Evolutionary conservation across 1,140 invertebrate genomes (phyloP).

Genomic region (Globodera rostochiensis): DNA sequence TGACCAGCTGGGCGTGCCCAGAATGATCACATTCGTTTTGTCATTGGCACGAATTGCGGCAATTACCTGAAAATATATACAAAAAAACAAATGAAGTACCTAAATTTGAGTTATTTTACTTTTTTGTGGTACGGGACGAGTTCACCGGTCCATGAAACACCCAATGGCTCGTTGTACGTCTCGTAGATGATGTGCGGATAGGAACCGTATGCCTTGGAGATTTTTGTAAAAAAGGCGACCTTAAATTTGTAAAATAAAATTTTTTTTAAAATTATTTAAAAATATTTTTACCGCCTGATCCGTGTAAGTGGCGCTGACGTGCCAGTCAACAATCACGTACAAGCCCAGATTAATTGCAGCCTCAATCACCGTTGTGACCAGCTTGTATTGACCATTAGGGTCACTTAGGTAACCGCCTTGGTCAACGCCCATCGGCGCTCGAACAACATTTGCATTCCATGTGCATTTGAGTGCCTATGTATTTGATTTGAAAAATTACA

Average conservation of each 20-base stretch:
- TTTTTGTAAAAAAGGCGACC: no score
- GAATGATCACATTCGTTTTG: slow-evolving; percentile 33
- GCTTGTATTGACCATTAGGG: not conserved
- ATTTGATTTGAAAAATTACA: not conserved
- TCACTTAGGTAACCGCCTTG: slow-evolving; percentile 20
- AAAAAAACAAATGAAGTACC: not conserved
- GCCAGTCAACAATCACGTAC: not conserved
- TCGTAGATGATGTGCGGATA: no score
- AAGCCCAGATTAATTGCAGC: not conserved
- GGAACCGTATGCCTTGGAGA: no score
- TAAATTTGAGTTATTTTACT: not conserved
- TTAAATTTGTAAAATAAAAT: not conserved
- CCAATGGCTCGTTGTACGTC: no score
- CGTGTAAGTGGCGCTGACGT: not conserved
- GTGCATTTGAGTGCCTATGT: slow-evolving; percentile 14
- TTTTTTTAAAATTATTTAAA: not conserved
- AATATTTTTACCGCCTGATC: slow-evolving; percentile 17
- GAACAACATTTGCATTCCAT: slow-evolving; percentile 30
- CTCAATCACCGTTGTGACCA: not conserved
- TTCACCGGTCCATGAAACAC: no score
- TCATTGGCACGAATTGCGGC: slow-evolving; percentile 24
- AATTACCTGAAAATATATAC: slow-evolving; percentile 14
- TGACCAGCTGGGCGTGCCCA: slow-evolving; percentile 28
- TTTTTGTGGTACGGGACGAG: no score
- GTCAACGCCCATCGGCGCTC: slow-evolving; percentile 26